phyloP scores from a whole-genome alignment of 2,113 vertebrate genomes.

The Dipodomys ordii region DNA sequence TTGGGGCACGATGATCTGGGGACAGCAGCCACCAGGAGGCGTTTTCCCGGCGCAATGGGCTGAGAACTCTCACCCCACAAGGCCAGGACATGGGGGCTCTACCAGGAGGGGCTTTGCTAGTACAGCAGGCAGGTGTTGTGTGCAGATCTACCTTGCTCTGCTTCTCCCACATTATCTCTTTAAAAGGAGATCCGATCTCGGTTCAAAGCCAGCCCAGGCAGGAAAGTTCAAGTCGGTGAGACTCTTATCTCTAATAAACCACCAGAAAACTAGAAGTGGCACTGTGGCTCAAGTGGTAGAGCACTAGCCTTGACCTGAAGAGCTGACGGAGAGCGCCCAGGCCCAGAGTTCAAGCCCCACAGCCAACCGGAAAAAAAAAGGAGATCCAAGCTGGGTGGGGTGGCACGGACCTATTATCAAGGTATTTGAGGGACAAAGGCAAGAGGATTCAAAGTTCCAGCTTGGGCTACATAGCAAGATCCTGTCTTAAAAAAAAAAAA shows the following conservation, averaged over 20 bases:
- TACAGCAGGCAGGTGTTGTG: neutral
- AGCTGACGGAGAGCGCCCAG: no score
- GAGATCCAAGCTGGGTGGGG: neutral
- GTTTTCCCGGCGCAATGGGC: neutral
- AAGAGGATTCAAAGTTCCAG: neutral
- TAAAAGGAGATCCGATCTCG: neutral
- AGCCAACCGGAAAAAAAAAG: neutral
- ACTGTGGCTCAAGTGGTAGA: no score
- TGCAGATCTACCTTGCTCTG: neutral
- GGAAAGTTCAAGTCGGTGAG: no score
- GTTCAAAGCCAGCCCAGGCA: no score
- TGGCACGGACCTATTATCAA: neutral
- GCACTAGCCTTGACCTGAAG: no score
- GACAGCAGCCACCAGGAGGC: neutral
- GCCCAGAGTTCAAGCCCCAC: no score
- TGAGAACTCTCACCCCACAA: neutral
- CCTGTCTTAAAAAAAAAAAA: neutral
- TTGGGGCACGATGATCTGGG: neutral
- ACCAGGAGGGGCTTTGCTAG: neutral
- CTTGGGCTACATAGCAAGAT: neutral
- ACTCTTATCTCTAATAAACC: no score
- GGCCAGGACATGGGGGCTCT: neutral
- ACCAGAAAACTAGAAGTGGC: no score
- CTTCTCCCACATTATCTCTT: neutral
- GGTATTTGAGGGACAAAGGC: neutral